Conservation (phyloP, 1,140 invertebrate genomes). For the Zaprionus davidi region DNA sequence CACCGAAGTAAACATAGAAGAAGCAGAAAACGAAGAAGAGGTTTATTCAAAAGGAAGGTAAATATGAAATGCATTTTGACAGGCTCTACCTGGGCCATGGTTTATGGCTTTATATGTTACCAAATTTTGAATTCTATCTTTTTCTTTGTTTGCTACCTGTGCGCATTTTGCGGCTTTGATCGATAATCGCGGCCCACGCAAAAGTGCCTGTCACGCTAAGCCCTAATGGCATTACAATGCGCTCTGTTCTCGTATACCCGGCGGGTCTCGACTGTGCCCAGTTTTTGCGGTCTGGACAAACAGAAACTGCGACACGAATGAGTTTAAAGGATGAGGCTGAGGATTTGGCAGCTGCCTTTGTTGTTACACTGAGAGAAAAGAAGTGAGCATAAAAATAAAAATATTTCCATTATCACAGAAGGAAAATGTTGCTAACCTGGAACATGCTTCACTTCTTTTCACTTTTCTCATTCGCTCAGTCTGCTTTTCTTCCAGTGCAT, state of each 20-base stretch:
- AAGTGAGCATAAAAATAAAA: background rate
- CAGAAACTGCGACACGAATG: slow-evolving; percentile 45
- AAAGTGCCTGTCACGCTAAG: slow-evolving; percentile 74
- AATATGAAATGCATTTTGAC: slow-evolving; percentile 74
- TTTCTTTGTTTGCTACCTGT: slow-evolving; percentile 52
- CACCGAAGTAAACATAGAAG: slow-evolving; percentile 2
- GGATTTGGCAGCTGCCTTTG: slow-evolving; percentile 55
- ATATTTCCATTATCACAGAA: too few species aligned
- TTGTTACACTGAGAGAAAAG: slow-evolving; percentile 12
- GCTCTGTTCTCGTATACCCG: background rate
- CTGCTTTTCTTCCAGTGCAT: slow-evolving; percentile 7
- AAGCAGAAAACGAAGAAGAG: background rate
- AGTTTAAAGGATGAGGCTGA: slow-evolving; percentile 19
- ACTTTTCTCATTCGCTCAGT: background rate
- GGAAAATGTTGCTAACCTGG: too few species aligned
- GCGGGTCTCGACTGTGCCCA: slow-evolving; percentile 28
- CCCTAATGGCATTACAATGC: slow-evolving; percentile 71
- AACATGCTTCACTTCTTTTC: background rate
- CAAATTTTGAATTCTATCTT: background rate
- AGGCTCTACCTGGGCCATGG: slow-evolving; percentile 48
- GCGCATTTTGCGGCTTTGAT: slow-evolving; percentile 78
- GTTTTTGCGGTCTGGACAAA: slow-evolving; percentile 65
- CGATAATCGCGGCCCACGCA: slow-evolving; percentile 79
- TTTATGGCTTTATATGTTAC: slow-evolving; percentile 27
- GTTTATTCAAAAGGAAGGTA: slow-evolving; percentile 5